Conservation (phyloP, 1,140 invertebrate species). For the Lasaia peninsularis region DNA sequence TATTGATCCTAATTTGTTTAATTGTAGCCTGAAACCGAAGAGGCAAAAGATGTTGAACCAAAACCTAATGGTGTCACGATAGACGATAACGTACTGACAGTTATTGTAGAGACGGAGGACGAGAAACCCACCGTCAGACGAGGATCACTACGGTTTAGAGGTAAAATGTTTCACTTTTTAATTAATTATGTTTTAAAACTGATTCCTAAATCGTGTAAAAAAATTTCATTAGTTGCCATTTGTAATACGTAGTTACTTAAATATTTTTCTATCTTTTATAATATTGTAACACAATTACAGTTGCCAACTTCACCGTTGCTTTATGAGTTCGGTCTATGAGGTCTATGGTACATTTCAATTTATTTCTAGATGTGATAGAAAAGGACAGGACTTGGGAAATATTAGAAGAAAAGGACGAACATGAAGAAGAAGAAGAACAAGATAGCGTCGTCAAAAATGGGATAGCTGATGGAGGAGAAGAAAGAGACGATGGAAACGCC, state of each 20-base stretch:
- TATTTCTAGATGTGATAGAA: conserved; percentile 54
- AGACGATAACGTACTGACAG: conserved; percentile 41
- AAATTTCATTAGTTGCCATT: neutral
- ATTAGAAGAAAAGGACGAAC: conserved; percentile 72
- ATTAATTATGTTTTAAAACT: neutral
- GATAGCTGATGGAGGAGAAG: conserved; percentile 32
- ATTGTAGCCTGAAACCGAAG: conserved; percentile 19
- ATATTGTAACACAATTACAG: too few relatives aligned
- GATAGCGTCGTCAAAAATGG: conserved; percentile 20
- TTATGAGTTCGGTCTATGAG: too few relatives aligned
- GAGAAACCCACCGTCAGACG: conserved; percentile 47
- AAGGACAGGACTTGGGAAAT: conserved; percentile 75
- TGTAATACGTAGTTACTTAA: too few relatives aligned
- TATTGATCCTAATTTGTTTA: neutral
- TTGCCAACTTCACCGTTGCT: neutral
- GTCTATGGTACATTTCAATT: neutral
- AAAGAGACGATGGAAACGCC: conserved; percentile 28
- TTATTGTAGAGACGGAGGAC: conserved; percentile 53
- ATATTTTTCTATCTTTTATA: too few relatives aligned
- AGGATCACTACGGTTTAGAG: conserved; percentile 60
- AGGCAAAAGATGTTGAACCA: conserved; percentile 45
- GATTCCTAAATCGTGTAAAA: neutral
- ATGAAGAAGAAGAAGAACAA: conserved; percentile 72
- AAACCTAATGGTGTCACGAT: conserved; percentile 58
- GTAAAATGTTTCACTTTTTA: conserved; percentile 27